These are phyloP conservation scores for Mormyrops attenuatus DNA, from an alignment of 2,797 vertebrate genomes.

Conservation along the genomic window DNA sequence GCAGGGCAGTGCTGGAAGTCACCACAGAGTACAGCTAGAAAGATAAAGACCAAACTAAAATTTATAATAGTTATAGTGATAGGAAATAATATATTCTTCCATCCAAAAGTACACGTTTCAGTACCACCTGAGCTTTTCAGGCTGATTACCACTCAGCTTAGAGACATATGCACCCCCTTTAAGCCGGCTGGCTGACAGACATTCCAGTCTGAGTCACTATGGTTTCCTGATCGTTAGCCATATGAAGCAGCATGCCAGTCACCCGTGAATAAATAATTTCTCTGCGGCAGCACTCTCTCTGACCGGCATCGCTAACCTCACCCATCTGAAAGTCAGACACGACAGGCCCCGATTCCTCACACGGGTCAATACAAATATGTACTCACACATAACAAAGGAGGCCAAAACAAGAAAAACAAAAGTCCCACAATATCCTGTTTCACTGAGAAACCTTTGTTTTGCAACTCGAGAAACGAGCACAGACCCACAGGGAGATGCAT, in stretches of 20 bases:
- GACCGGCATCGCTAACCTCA: background rate
- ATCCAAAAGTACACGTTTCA: background rate
- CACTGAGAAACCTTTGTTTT: background rate
- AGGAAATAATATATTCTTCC: background rate
- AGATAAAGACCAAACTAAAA: background rate
- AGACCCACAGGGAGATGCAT: background rate
- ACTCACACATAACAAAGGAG: background rate
- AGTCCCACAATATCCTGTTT: background rate
- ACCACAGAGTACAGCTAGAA: background rate
- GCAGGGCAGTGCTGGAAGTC: background rate
- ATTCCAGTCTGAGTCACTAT: background rate
- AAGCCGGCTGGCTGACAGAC: background rate
- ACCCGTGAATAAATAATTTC: background rate
- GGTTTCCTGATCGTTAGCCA: background rate
- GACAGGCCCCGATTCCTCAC: background rate
- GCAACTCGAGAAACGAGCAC: conserved; percentile 2
- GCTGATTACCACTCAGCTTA: background rate
- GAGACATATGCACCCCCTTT: conserved; percentile 4
- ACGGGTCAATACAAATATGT: background rate
- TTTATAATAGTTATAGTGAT: background rate
- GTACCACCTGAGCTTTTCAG: background rate
- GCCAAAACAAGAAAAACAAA: background rate
- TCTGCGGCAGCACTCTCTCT: background rate
- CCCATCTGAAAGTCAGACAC: background rate
- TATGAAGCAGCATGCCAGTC: background rate